Percentiles rank a stretch among this genome's conserved stretches.
Evolutionary conservation across 2,797 vertebrate genomes (phyloP).

Genomic region (Gastrophryne carolinensis): DNA sequence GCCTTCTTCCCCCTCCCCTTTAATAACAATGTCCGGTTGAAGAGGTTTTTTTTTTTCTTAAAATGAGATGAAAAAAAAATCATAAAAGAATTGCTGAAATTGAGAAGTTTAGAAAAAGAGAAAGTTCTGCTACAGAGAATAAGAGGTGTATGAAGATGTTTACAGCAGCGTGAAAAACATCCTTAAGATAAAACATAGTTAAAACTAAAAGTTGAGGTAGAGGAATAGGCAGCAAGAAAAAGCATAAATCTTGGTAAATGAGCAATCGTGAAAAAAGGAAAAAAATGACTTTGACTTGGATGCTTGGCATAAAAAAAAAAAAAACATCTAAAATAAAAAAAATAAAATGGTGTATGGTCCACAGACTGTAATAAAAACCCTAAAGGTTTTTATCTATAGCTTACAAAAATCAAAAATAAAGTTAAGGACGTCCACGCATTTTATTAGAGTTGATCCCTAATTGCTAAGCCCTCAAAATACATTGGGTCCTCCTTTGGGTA

Average conservation of each 20-base stretch:
- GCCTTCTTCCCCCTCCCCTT: background rate
- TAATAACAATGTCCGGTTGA: too few species aligned
- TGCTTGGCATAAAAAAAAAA: background rate
- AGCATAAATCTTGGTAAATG: background rate
- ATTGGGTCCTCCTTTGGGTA: background rate
- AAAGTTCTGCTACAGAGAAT: constrained; percentile 74
- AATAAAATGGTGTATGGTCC: background rate
- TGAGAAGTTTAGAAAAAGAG: constrained; percentile 59
- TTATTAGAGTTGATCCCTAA: background rate
- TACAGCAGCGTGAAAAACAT: background rate
- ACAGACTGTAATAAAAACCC: constrained; percentile 1
- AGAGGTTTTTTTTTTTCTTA: background rate
- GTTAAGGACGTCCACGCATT: constrained; percentile 55
- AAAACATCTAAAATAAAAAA: background rate
- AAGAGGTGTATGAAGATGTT: constrained; percentile 43
- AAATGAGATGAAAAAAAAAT: background rate
- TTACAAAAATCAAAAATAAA: constrained; percentile 65
- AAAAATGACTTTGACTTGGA: background rate
- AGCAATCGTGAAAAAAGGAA: background rate
- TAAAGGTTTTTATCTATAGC: background rate
- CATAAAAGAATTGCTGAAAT: background rate
- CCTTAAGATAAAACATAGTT: constrained; percentile 6
- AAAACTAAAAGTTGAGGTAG: background rate
- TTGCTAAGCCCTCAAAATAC: background rate
- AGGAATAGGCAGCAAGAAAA: background rate